Evolutionary conservation across 1,140 invertebrate species (phyloP).

Genomic region (Macrosteles quadrilineatus): DNA sequence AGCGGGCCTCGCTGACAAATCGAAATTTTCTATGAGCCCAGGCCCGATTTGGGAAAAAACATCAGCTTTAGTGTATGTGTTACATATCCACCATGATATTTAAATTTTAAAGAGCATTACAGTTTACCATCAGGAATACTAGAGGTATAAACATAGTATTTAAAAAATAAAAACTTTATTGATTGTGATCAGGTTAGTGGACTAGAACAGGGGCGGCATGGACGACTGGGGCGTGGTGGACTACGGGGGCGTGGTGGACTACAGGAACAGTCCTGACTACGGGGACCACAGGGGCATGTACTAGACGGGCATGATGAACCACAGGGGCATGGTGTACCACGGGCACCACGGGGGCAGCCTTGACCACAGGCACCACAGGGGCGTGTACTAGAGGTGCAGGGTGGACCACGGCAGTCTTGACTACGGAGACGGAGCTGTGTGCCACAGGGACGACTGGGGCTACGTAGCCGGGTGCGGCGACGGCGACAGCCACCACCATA

Average conservation of each 20-base stretch:
- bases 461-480: neutral
- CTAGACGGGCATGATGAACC: no score
- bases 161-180: slow-evolving; percentile 23
- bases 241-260: neutral
- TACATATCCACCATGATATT: no score
- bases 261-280: neutral
- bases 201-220: slow-evolving; percentile 6
- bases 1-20: no score
- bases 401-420: slow-evolving; percentile 11
- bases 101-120: no score
- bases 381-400: neutral
- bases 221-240: neutral
- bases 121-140: no score
- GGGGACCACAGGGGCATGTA: neutral
- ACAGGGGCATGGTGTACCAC: neutral
- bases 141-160: no score
- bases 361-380: neutral
- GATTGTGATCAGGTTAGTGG: neutral
- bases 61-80: no score
- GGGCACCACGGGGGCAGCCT: neutral
- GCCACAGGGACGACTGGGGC: slow-evolving; percentile 5
- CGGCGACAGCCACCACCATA: slow-evolving; percentile 1
- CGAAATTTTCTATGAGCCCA: no score
- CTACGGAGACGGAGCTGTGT: neutral
- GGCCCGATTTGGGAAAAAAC: no score